These are phyloP conservation scores for Microplitis manilae DNA, from an alignment of 2,888 invertebrate genomes.

Conservation along the genomic window DNA sequence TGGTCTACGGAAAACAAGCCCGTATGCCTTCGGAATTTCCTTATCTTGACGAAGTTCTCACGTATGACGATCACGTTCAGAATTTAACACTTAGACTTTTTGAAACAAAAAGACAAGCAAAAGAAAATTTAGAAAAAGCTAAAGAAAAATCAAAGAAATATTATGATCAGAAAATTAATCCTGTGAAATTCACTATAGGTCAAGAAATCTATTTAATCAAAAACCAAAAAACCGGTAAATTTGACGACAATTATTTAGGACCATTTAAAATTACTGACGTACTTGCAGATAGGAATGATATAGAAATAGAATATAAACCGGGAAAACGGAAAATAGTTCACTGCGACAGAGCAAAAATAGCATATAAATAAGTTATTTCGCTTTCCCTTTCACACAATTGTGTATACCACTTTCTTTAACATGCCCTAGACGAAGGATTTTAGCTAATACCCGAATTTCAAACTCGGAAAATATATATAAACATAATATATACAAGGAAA, in stretches of 20 bases:
- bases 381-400: too few species aligned
- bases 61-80: conserved; percentile 30
- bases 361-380: background rate
- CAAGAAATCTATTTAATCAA: conserved; percentile 35
- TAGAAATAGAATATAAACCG: background rate
- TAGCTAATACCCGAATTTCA: too few species aligned
- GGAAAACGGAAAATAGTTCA: background rate
- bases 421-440: too few species aligned
- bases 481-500: too few species aligned
- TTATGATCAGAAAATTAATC: conserved; percentile 35
- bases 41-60: background rate
- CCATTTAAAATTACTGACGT: conserved; percentile 33
- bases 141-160: conserved; percentile 17
- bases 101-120: conserved; percentile 12
- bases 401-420: too few species aligned
- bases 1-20: conserved; percentile 30
- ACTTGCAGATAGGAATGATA: conserved; percentile 18
- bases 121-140: conserved; percentile 24
- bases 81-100: background rate
- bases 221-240: conserved; percentile 37
- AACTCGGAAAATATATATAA: too few species aligned
- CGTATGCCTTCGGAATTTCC: conserved; percentile 11
- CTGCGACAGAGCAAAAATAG: background rate
- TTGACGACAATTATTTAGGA: conserved; percentile 39
- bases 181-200: conserved; percentile 30